Conservation (phyloP, 1,140 invertebrate species). For the Agrilus planipennis region DNA sequence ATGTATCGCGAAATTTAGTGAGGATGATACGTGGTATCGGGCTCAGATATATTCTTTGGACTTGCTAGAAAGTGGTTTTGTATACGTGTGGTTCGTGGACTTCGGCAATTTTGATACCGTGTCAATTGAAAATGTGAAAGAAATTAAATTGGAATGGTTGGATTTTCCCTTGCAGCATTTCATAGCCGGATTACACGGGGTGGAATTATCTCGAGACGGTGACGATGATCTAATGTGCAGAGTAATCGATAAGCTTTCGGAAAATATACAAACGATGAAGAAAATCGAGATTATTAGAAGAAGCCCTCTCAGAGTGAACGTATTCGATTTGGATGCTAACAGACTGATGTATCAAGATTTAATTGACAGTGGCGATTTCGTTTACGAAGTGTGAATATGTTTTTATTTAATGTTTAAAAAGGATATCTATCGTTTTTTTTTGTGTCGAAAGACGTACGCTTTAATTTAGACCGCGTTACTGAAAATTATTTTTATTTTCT, state of each 20-base stretch:
- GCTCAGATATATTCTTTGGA: background rate
- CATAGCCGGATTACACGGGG: constrained; percentile 6
- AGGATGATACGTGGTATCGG: constrained; percentile 13
- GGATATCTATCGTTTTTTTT: no score
- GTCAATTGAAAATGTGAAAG: background rate
- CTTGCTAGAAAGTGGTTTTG: background rate
- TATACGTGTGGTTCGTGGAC: constrained; percentile 14
- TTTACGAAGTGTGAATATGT: no score
- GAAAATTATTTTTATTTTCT: no score
- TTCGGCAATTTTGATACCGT: constrained; percentile 14
- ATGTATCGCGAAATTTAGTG: constrained; percentile 10
- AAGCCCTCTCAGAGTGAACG: background rate
- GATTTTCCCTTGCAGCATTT: constrained; percentile 10
- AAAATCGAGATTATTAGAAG: constrained; percentile 3
- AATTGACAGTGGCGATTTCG: background rate
- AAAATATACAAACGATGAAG: background rate
- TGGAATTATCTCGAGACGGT: constrained; percentile 3
- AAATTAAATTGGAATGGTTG: constrained; percentile 10
- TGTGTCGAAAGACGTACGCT: no score
- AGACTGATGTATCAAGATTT: constrained; percentile 7
- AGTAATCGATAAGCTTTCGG: background rate
- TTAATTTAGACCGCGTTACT: no score
- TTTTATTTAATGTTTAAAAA: no score
- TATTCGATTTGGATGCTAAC: constrained; percentile 3
- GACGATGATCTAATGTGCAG: background rate